These are phyloP conservation scores for Falco naumanni DNA, from an alignment of 2,797 vertebrate genomes.

Conservation along the genomic window DNA sequence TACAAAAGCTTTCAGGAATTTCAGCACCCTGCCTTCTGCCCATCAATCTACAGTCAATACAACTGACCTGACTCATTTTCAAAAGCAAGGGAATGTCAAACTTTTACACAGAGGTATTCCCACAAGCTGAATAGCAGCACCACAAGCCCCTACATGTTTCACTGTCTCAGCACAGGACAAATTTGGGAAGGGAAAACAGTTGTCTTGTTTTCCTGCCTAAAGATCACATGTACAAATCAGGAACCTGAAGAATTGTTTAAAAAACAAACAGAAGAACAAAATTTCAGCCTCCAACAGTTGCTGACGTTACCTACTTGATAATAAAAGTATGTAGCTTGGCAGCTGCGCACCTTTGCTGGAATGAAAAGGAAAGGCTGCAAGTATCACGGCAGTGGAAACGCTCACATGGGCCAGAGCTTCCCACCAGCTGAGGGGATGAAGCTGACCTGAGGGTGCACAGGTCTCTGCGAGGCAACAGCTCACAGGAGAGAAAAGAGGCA, in stretches of 20 bases:
- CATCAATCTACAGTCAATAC: not conserved
- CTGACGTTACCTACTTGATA: not conserved
- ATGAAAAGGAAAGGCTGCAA: not conserved
- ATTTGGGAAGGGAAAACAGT: not conserved
- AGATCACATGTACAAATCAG: not conserved
- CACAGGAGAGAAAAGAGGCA: not conserved
- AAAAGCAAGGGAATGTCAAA: not conserved
- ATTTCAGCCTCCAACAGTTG: not conserved
- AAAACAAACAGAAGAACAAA: not conserved
- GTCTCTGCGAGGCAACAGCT: not conserved
- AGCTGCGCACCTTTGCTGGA: not conserved
- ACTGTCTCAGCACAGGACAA: not conserved
- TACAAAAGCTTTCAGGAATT: not conserved
- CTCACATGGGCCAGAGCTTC: not conserved
- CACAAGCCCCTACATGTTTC: not conserved
- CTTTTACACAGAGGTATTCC: not conserved
- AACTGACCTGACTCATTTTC: not conserved
- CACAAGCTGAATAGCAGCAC: not conserved
- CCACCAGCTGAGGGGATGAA: not conserved
- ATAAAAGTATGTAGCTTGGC: not conserved
- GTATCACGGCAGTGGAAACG: not conserved
- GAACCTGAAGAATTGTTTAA: not conserved
- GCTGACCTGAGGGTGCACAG: not conserved
- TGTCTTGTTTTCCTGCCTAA: not conserved
- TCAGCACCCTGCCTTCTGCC: not conserved